Evolutionary conservation across 1,140 invertebrate genomes (phyloP).

Genomic region (Melitaea cinxia): DNA sequence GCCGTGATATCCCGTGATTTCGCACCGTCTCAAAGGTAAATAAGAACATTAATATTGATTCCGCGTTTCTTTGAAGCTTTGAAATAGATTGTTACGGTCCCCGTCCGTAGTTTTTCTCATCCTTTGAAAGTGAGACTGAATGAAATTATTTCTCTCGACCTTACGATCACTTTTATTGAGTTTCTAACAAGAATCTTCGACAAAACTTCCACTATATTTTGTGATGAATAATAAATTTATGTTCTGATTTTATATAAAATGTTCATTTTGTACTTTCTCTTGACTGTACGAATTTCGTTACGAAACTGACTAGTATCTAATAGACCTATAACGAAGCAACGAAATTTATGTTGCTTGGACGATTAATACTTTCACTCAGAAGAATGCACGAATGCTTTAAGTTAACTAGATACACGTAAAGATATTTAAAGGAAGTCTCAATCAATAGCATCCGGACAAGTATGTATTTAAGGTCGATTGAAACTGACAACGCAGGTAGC

Average conservation of each 20-base stretch:
- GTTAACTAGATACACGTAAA: background rate
- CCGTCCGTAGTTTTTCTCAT: slow-evolving; percentile 56
- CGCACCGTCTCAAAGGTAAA: slow-evolving; percentile 70
- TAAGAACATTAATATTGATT: slow-evolving; percentile 79
- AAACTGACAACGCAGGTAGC: slow-evolving; percentile 4
- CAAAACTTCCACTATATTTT: slow-evolving; percentile 29
- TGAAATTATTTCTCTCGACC: slow-evolving; percentile 49
- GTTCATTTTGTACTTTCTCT: background rate
- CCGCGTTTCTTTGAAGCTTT: slow-evolving; percentile 68
- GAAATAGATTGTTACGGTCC: slow-evolving; percentile 64
- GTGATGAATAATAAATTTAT: background rate
- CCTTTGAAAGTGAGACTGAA: slow-evolving; percentile 62
- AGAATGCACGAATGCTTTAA: background rate
- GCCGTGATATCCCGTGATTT: slow-evolving; percentile 52
- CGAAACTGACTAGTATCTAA: background rate
- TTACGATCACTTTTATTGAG: slow-evolving; percentile 15
- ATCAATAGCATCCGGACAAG: slow-evolving; percentile 8
- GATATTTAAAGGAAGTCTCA: background rate
- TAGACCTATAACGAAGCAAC: background rate
- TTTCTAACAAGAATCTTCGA: slow-evolving; percentile 34
- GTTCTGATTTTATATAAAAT: background rate
- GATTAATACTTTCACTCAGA: background rate
- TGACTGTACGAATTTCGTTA: background rate
- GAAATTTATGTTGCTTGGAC: background rate
- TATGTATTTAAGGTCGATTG: background rate